phyloP scores from a whole-genome alignment of 2,888 invertebrate genomes.

The Cyrtodaria siliqua region DNA sequence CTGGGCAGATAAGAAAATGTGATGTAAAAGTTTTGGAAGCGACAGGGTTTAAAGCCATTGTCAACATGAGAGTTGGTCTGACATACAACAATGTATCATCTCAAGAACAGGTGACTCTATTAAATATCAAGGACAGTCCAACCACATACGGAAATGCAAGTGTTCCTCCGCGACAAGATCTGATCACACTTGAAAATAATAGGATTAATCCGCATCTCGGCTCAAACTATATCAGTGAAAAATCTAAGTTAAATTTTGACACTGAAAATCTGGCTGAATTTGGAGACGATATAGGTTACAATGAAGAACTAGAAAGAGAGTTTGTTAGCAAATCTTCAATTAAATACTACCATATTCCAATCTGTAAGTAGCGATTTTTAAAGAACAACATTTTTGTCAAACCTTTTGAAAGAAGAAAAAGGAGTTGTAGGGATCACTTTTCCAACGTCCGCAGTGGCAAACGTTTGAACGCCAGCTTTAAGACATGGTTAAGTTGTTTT shows the following conservation, averaged over 20 bases:
- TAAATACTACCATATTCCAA: slow-evolving; percentile 74
- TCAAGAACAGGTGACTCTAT: slow-evolving; percentile 77
- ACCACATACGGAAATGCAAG: slow-evolving; percentile 72
- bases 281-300: slow-evolving; percentile 81
- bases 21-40: slow-evolving; percentile 70
- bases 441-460: too few relatives aligned
- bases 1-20: slow-evolving; percentile 77
- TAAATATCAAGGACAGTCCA: slow-evolving; percentile 75
- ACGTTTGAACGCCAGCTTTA: too few relatives aligned
- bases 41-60: slow-evolving; percentile 72
- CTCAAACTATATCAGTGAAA: slow-evolving; percentile 67
- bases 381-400: not conserved
- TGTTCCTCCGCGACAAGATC: slow-evolving; percentile 68
- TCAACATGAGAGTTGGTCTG: slow-evolving; percentile 76
- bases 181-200: slow-evolving; percentile 61
- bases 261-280: slow-evolving; percentile 75
- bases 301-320: slow-evolving; percentile 72
- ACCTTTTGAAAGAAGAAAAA: too few relatives aligned
- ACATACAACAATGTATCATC: slow-evolving; percentile 67
- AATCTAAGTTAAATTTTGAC: slow-evolving; percentile 75
- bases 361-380: too few relatives aligned
- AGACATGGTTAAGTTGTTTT: too few relatives aligned
- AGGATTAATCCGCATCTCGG: slow-evolving; percentile 66
- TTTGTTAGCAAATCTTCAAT: slow-evolving; percentile 66
- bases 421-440: too few relatives aligned